Conservation (phyloP, 1,140 invertebrate genomes). For the Diploscapter pachys region DNA sequence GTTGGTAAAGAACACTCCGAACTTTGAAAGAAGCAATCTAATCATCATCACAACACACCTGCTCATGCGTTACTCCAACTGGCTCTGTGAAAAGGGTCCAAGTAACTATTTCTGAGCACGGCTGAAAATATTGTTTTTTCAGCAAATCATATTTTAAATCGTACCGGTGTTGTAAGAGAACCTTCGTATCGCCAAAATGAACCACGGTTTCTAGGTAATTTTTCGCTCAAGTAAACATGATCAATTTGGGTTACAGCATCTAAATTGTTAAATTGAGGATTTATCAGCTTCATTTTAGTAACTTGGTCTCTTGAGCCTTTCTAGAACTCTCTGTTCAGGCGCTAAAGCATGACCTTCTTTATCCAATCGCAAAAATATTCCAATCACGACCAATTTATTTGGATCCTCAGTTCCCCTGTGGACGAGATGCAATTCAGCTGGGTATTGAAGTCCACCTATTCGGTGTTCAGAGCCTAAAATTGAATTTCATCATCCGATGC, state of each 20-base stretch:
- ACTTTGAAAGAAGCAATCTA: no score
- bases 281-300: neutral
- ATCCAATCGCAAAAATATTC: constrained; percentile 49
- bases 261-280: constrained; percentile 11
- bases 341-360: constrained; percentile 35
- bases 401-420: constrained; percentile 48
- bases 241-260: constrained; percentile 25
- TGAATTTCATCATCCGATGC: no score
- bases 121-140: constrained; percentile 55
- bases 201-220: constrained; percentile 41
- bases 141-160: no score
- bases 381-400: constrained; percentile 50
- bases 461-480: constrained; percentile 46
- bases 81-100: constrained; percentile 95
- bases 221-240: constrained; percentile 33
- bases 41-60: neutral
- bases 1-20: no score
- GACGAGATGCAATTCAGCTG: constrained; percentile 54
- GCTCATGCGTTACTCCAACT: constrained; percentile 62
- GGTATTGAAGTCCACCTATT: constrained; percentile 50
- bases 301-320: constrained; percentile 30
- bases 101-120: constrained; percentile 88
- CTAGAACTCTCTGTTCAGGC: constrained; percentile 35
- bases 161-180: constrained; percentile 84
- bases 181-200: constrained; percentile 71